Conservation (phyloP, 1,140 invertebrate species). For the Lycorma delicatula region DNA sequence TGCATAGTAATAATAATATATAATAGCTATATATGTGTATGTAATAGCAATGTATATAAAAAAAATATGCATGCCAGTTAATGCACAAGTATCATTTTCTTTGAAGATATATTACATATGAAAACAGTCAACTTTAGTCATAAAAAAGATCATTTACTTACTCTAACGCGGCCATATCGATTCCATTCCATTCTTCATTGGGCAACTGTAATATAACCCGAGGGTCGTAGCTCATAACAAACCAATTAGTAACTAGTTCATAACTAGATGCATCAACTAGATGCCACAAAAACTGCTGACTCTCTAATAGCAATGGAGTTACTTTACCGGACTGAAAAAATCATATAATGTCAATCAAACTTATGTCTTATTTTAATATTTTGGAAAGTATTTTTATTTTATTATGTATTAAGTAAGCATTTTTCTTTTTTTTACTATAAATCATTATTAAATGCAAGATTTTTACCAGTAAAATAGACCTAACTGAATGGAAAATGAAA, state of each 20-base stretch:
- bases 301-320: constrained; percentile 47
- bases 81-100: no score
- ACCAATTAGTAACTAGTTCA: constrained; percentile 65
- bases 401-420: no score
- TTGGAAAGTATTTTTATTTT: no score
- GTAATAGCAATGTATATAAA: not conserved
- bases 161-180: constrained; percentile 45
- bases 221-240: constrained; percentile 66
- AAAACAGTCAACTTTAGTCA: no score
- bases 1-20: not conserved
- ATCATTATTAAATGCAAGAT: no score
- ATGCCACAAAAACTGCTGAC: constrained; percentile 60
- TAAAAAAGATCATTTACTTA: constrained; percentile 9
- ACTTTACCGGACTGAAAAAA: constrained; percentile 42
- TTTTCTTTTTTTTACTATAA: no score
- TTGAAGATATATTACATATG: no score
- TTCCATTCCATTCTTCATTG: constrained; percentile 39
- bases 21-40: not conserved
- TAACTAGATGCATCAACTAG: constrained; percentile 54
- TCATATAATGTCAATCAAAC: not conserved
- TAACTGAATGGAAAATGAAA: no score
- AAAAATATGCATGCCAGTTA: constrained; percentile 24
- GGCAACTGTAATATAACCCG: constrained; percentile 50
- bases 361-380: no score
- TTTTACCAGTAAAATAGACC: no score